phyloP scores from a whole-genome alignment of 1,140 invertebrate genomes.

The Drosophila malerkotliana region DNA sequence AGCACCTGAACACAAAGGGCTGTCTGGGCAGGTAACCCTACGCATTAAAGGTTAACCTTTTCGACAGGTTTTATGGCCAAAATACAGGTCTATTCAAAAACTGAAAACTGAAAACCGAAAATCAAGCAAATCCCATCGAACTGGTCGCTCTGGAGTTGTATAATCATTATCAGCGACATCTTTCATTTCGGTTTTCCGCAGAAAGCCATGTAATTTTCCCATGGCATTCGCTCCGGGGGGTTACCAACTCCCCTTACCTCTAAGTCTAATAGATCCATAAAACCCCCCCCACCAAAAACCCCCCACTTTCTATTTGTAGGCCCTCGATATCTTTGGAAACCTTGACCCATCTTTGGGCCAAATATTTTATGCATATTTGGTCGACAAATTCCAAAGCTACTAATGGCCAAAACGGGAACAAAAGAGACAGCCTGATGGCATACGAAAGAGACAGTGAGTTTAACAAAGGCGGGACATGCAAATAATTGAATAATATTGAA shows the following conservation, averaged over 20 bases:
- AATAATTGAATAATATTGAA: conserved; percentile 43
- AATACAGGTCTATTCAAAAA: conserved; percentile 15
- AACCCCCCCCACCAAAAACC: not conserved
- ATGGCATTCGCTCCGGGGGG: conserved; percentile 22
- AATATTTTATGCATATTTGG: conserved; percentile 39
- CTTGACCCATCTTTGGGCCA: conserved; percentile 40
- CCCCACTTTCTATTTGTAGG: not conserved
- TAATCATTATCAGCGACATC: conserved; percentile 36
- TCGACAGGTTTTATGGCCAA: not conserved
- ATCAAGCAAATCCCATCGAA: conserved; percentile 6
- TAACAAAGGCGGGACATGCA: conserved; percentile 44
- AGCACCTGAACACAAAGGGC: not conserved
- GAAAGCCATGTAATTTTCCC: conserved; percentile 37
- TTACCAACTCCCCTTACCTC: not conserved
- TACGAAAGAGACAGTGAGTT: conserved; percentile 2
- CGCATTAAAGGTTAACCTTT: conserved; percentile 5
- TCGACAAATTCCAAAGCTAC: conserved; percentile 37
- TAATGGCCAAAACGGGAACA: conserved; percentile 6
- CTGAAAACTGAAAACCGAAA: not conserved
- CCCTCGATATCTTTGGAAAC: conserved; percentile 3
- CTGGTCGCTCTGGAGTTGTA: conserved; percentile 10
- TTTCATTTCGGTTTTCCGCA: conserved; percentile 30
- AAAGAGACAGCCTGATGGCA: not conserved
- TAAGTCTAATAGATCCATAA: not conserved
- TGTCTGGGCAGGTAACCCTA: not conserved